Evolutionary conservation across 2,888 invertebrate genomes (phyloP).

Genomic region (Pogonocherus hispidulus): DNA sequence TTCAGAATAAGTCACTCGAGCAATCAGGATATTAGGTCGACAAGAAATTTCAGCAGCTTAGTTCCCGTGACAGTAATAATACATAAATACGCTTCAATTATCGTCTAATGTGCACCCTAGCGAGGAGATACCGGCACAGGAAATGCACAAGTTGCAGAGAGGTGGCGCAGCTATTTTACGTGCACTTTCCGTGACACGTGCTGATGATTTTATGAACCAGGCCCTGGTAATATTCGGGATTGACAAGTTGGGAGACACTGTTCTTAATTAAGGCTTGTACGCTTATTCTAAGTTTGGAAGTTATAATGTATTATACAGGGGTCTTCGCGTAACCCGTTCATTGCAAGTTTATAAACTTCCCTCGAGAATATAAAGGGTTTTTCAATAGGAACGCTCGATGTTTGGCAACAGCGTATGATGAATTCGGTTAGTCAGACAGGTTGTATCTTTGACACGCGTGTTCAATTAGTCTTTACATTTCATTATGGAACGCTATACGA

Average conservation of each 20-base stretch:
- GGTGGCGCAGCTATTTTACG: neutral
- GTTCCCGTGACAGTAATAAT: constrained; percentile 9
- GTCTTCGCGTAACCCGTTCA: neutral
- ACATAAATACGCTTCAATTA: constrained; percentile 19
- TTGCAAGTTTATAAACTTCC: too few species aligned
- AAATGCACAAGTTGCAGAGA: constrained; percentile 4
- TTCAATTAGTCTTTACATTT: too few species aligned
- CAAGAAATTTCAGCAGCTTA: constrained; percentile 14
- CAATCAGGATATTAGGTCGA: neutral
- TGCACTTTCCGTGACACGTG: constrained; percentile 12
- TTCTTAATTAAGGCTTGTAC: constrained; percentile 14
- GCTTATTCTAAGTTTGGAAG: constrained; percentile 4
- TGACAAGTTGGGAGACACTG: constrained; percentile 23
- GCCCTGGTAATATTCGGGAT: constrained; percentile 9
- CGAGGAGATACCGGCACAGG: neutral
- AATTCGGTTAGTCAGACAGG: too few species aligned
- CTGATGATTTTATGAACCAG: constrained; percentile 21
- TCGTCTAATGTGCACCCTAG: constrained; percentile 2
- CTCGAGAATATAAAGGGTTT: too few species aligned
- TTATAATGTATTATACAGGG: neutral
- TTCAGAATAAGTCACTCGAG: neutral
- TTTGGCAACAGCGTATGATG: too few species aligned
- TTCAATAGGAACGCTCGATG: too few species aligned
- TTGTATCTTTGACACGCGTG: too few species aligned
- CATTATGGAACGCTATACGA: too few species aligned